phyloP scores from a whole-genome alignment of 2,888 invertebrate genomes.

The Bellardia bayeri region DNA sequence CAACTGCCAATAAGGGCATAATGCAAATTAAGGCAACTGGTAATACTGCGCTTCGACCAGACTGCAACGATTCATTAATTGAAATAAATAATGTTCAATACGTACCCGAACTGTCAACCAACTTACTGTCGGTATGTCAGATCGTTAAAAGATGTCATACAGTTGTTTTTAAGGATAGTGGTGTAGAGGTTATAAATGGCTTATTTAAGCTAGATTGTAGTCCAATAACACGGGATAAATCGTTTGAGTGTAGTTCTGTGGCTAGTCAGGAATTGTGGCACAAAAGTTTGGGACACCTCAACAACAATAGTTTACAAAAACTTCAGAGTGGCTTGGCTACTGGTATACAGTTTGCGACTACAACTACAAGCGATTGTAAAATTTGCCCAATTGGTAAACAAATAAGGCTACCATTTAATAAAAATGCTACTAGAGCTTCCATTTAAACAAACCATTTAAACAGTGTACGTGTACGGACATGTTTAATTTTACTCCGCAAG shows the following conservation, averaged over 20 bases:
- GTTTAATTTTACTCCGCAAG: no score
- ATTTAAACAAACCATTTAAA: no score
- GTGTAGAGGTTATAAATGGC: constrained; percentile 36
- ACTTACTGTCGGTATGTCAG: no score
- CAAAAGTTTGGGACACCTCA: constrained; percentile 54
- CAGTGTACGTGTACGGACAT: no score
- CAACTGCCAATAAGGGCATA: no score
- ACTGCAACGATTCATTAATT: constrained; percentile 3
- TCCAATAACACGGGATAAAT: background rate
- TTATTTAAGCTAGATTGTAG: constrained; percentile 42
- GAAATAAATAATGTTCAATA: no score
- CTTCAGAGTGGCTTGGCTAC: constrained; percentile 43
- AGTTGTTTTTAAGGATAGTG: constrained; percentile 43
- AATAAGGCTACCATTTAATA: constrained; percentile 74
- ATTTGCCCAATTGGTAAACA: constrained; percentile 75
- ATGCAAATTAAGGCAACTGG: background rate
- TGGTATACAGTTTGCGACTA: no score
- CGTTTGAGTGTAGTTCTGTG: constrained; percentile 15
- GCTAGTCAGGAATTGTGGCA: constrained; percentile 39
- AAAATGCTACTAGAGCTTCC: no score
- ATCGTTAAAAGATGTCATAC: constrained; percentile 54
- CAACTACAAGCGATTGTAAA: no score
- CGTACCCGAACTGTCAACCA: no score
- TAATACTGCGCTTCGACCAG: constrained; percentile 1
- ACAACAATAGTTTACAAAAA: constrained; percentile 45